Evolutionary conservation across 2,113 vertebrate genomes (phyloP), one percentile per base, ranked within the genome.

Genomic region (Esox niger): DNA sequence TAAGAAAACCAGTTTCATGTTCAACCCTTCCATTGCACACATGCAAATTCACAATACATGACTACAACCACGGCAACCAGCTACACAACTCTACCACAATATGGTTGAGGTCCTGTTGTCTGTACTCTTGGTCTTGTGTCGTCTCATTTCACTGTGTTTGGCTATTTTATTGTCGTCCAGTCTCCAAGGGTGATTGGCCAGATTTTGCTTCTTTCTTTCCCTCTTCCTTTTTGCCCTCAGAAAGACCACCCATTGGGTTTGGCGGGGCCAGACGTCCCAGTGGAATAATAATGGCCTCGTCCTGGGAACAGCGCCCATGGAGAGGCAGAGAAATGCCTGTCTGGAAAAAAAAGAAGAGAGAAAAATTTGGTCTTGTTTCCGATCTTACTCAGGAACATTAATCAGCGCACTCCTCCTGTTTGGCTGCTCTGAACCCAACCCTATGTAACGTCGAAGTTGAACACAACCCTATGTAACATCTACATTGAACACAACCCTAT

Each of bases 261-360:
- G 77, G 87, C 81, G 84, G 89, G 87, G 89, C 88, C 83, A 80
- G 77, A 81, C 79, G 58, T 91, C 88, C 89, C 88, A 79, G 77
- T 68, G 80, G 89, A 90, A 91, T 92, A 90, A 90, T 90, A 90
- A 90, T 91, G 82, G 87, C 81, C 80, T 88, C 86, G 85, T 86
- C 87, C 90, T 88, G 88, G 89, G 90, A 90, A 90, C 90, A 82
- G 70, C 88, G 87, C 87, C 87, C 88, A 79, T 80, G 84, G 79
- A 90, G 87, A 85, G 83, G 81, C 88, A 79, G 77, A 83, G 79
- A 90, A 86, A 85, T 82, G 81, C 81, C 79, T 79, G 83, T 74
- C 85, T 83, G 74, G 74, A 63, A 64, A 75, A 76, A 78, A 81
- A 89, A 82, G 79, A 79, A 77, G 35, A 69, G 82, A 85, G 83